These are phyloP conservation scores for Leptothorax acervorum DNA, from an alignment of 2,888 invertebrate genomes.

Conservation along the genomic window DNA sequence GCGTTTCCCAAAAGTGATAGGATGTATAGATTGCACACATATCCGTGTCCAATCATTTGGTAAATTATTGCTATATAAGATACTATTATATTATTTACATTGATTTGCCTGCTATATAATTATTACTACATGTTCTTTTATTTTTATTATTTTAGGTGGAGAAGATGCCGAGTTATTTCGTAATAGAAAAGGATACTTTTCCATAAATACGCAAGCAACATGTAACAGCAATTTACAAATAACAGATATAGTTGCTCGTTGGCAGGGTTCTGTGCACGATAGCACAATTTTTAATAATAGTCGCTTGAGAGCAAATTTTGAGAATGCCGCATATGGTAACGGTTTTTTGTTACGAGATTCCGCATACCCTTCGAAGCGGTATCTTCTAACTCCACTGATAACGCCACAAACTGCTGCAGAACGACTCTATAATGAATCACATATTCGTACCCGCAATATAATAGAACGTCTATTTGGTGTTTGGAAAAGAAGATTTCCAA, in stretches of 20 bases:
- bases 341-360: not conserved
- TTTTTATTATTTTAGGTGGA: not conserved
- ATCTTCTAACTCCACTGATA: not conserved
- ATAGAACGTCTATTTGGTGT: not conserved
- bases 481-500: constrained; percentile 11
- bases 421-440: not conserved
- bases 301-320: constrained; percentile 1
- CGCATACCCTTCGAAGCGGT: not conserved
- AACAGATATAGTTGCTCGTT: not conserved
- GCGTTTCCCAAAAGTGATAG: not conserved
- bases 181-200: not conserved
- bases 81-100: not conserved
- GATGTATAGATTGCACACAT: not conserved
- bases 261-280: not conserved
- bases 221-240: constrained; percentile 1
- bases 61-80: not conserved
- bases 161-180: not conserved
- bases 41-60: not conserved
- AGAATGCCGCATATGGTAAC: not conserved
- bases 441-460: not conserved
- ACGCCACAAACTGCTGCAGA: not conserved
- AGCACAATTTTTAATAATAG: not conserved
- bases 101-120: not conserved
- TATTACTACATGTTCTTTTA: not conserved
- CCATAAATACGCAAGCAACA: not conserved